Evolutionary conservation across 2,888 invertebrate genomes (phyloP).

Genomic region (Pristionchus arcanus): DNA sequence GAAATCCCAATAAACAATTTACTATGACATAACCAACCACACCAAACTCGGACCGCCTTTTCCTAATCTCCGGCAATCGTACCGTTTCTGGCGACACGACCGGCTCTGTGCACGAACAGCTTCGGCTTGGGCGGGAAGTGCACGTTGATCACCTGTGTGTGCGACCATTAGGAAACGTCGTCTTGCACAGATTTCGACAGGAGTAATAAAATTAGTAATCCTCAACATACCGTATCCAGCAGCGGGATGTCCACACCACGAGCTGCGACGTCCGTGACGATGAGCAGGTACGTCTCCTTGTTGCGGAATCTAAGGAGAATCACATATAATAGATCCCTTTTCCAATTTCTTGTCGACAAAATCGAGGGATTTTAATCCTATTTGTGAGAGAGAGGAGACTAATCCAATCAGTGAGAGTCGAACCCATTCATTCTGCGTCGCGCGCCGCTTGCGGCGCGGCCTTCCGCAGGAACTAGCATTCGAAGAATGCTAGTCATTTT

Average conservation of each 20-base stretch:
- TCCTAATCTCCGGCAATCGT: neutral
- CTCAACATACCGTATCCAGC: slow-evolving; percentile 85
- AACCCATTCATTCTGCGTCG: too few species aligned
- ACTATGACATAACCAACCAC: too few species aligned
- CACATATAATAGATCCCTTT: neutral
- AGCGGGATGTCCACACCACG: slow-evolving; percentile 97
- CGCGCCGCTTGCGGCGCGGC: too few species aligned
- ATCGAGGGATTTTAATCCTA: too few species aligned
- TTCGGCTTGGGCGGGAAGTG: slow-evolving; percentile 98
- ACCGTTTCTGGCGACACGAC: slow-evolving; percentile 83
- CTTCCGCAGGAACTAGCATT: too few species aligned
- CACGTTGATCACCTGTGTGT: slow-evolving; percentile 90
- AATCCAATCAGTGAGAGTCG: too few species aligned
- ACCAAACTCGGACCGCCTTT: too few species aligned
- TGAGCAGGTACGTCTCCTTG: slow-evolving; percentile 88
- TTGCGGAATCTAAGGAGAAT: slow-evolving; percentile 85
- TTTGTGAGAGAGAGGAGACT: too few species aligned
- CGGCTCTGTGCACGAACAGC: slow-evolving; percentile 97
- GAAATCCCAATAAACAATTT: too few species aligned
- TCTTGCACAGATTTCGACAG: neutral
- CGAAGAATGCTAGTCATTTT: too few species aligned
- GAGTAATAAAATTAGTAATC: neutral
- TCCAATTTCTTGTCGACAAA: too few species aligned
- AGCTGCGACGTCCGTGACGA: slow-evolving; percentile 98
- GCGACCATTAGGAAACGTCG: slow-evolving; percentile 12